Evolutionary conservation across 2,888 invertebrate species (phyloP), one percentile per base, ranked within the genome.

Genomic region (Scrobipalpa costella): DNA sequence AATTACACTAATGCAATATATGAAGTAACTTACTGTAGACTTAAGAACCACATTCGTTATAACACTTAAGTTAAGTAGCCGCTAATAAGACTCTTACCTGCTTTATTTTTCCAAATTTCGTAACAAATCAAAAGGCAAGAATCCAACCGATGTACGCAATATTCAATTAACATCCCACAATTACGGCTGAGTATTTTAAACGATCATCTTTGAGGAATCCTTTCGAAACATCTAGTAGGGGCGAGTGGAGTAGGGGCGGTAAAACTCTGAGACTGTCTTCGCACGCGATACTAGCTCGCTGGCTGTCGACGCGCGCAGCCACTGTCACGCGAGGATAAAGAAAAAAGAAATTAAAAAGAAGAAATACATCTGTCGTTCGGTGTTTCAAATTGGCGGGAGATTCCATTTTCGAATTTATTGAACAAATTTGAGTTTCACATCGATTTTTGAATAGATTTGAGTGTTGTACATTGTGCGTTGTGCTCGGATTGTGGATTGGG

Each of bases 151-250:
- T 75, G 76, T 79, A 80, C 79, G 85, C 83, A 87, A 86, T 73
- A 77, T 77, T 80, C 77, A 81, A 84, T 85, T 84, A 83, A 73
- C 80, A 77, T 77, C 79, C 71, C 68, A 76, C 75, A 77, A 77
- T 79, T 74, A 73, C 71, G 63, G 70, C 66, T 67, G 66, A 71
- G 73, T 75, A 72, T 77, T 75, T 78, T 77, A 77, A 76, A 75
- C 74, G 75, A 76, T 79, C 81, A 80, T 79, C 81, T 76, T 71
- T 69, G 72, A 68, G 71, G 74, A 49, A 82, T 89, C 90, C 90
- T 91, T 90, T 90, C 90, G 85, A 89, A 90, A 90, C 75, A 69
- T 67, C 73, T 73, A 86, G 88, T 80, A 85, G 87, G 87, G 88
- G 85, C 75, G 75, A 70, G 62, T 72, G 78, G 84, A 87, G 90